Conservation (phyloP, 2,888 invertebrate species). For the Ennomos quercinarius region DNA sequence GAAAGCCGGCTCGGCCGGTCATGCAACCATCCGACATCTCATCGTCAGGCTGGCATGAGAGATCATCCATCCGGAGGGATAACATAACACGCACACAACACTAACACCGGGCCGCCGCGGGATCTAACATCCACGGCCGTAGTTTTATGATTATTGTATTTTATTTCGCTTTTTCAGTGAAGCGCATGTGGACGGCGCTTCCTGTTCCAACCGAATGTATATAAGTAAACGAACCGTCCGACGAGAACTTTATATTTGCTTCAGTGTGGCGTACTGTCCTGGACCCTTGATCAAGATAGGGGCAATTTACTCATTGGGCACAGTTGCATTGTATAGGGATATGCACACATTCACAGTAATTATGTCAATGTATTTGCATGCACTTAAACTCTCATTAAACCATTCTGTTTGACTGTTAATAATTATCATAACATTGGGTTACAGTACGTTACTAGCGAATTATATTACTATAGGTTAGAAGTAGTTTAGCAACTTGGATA, state of each 20-base stretch:
- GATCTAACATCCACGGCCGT: conserved; percentile 58
- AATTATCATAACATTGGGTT: conserved; percentile 3
- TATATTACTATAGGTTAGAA: conserved; percentile 1
- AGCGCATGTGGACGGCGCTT: conserved; percentile 76
- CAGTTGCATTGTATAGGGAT: conserved; percentile 84
- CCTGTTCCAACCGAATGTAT: conserved; percentile 72
- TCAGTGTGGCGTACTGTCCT: conserved; percentile 84
- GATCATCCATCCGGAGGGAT: conserved; percentile 52
- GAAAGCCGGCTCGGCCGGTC: conserved; percentile 56
- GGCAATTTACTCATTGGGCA: conserved; percentile 78
- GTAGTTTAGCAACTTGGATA: background rate
- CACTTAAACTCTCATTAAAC: conserved; percentile 38
- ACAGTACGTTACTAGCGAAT: conserved; percentile 17
- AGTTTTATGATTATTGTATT: conserved; percentile 56
- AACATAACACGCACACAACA: conserved; percentile 57
- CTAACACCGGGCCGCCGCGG: conserved; percentile 49
- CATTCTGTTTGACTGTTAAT: conserved; percentile 39
- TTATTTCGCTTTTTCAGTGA: conserved; percentile 74
- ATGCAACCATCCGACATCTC: conserved; percentile 61
- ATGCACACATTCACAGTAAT: conserved; percentile 72
- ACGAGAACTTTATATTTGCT: conserved; percentile 73
- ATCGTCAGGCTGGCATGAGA: conserved; percentile 60
- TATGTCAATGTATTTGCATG: conserved; percentile 62
- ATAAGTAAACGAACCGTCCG: conserved; percentile 70
- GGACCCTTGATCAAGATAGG: conserved; percentile 64